These are phyloP conservation scores for Dicaeum eximium DNA, from an alignment of 2,113 vertebrate species.

Conservation along the genomic window DNA sequence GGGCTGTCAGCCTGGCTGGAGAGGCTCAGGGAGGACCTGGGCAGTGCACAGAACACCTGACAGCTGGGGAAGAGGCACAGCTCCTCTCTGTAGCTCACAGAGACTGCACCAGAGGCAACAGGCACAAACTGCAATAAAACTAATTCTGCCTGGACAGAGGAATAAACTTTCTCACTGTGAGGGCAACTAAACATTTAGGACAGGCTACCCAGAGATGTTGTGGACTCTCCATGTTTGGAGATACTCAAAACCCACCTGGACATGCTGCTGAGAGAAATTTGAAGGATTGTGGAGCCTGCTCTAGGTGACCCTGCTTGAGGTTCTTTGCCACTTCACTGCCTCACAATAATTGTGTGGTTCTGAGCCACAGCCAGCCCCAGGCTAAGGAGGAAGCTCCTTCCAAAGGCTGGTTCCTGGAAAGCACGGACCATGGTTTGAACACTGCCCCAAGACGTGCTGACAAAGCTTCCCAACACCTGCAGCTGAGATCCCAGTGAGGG, in stretches of 20 bases:
- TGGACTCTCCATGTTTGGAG: neutral
- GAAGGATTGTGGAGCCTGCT: neutral
- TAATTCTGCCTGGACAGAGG: neutral
- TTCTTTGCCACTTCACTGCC: neutral
- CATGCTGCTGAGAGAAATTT: neutral
- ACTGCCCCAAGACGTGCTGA: no score
- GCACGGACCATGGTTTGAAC: accelerated
- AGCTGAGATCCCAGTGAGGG: neutral
- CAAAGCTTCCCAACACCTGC: neutral
- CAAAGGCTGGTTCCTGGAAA: neutral
- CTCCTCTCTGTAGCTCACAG: neutral
- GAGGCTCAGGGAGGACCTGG: neutral
- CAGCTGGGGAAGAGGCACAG: neutral
- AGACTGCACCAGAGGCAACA: no score
- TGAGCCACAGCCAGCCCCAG: neutral
- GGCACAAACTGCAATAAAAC: neutral
- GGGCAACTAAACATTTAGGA: neutral
- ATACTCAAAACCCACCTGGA: neutral
- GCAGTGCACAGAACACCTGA: neutral
- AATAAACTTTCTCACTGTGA: neutral
- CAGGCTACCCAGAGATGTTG: neutral
- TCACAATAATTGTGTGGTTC: neutral
- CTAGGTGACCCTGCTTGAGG: neutral
- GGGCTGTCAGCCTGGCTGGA: neutral
- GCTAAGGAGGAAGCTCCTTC: neutral